Evolutionary conservation across 1,140 invertebrate species (phyloP).

Genomic region (Aphelinus certus): DNA sequence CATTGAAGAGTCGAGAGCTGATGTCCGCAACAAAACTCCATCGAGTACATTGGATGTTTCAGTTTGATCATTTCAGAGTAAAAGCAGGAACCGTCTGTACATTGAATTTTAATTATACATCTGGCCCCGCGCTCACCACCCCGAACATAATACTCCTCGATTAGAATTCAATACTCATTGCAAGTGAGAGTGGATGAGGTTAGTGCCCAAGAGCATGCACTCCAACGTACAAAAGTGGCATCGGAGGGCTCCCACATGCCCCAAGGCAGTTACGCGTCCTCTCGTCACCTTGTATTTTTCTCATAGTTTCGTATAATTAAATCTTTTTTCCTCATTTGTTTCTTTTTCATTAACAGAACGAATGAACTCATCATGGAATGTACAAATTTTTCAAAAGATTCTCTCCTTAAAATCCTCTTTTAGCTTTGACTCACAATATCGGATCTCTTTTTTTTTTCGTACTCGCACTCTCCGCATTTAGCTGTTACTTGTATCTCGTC

Average conservation of each 20-base stretch:
- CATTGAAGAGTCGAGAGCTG: no score
- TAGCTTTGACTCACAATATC: neutral
- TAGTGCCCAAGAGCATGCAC: neutral
- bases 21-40: no score
- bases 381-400: constrained; percentile 69
- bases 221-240: neutral
- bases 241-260: constrained; percentile 9
- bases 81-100: no score
- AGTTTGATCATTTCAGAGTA: no score
- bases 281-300: constrained; percentile 7
- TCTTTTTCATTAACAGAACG: constrained; percentile 36
- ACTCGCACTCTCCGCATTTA: neutral
- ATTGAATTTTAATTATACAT: no score
- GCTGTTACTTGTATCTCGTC: constrained; percentile 4
- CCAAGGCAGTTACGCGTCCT: neutral
- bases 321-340: constrained; percentile 11
- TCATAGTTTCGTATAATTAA: constrained; percentile 4
- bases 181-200: no score
- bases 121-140: no score
- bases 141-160: no score
- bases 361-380: constrained; percentile 73
- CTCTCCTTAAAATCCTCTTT: constrained; percentile 21
- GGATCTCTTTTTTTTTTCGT: neutral
- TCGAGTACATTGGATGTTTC: no score
- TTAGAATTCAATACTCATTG: no score